Conservation (phyloP, 2,797 vertebrate species). For the Okamejei kenojei region DNA sequence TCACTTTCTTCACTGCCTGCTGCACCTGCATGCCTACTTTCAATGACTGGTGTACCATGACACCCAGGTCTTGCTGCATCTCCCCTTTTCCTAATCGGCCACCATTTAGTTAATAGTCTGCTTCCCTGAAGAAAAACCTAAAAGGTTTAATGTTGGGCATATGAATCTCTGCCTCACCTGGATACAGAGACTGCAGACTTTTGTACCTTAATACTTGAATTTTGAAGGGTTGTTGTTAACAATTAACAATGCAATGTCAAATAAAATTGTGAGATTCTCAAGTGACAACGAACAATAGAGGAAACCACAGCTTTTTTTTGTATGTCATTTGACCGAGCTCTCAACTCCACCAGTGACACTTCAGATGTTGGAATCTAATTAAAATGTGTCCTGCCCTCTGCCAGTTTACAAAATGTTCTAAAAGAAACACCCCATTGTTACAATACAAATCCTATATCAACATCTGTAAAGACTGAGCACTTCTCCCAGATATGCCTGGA, state of each 20-base stretch:
- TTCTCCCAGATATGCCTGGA: background rate
- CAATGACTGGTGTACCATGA: no score
- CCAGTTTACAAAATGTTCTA: background rate
- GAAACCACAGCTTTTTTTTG: background rate
- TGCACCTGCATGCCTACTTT: no score
- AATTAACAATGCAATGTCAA: background rate
- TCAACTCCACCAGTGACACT: background rate
- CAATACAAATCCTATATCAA: background rate
- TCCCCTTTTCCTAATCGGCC: no score
- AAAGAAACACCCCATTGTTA: background rate
- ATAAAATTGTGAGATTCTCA: background rate
- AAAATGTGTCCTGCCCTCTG: background rate
- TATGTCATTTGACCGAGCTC: background rate
- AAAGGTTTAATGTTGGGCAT: no score
- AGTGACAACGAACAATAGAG: background rate
- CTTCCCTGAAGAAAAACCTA: no score
- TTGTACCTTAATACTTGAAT: no score
- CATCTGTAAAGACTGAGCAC: background rate
- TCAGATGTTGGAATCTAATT: background rate
- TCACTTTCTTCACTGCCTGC: no score
- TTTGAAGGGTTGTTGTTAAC: background rate
- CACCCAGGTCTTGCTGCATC: no score
- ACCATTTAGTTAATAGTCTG: no score
- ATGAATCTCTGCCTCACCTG: no score
- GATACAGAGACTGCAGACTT: no score